A percentile compares a stretch with the other conserved stretches of the same genome.
These are phyloP conservation scores for Elephas maximus DNA, from an alignment of 2,113 vertebrate species.

Conservation along the genomic window DNA sequence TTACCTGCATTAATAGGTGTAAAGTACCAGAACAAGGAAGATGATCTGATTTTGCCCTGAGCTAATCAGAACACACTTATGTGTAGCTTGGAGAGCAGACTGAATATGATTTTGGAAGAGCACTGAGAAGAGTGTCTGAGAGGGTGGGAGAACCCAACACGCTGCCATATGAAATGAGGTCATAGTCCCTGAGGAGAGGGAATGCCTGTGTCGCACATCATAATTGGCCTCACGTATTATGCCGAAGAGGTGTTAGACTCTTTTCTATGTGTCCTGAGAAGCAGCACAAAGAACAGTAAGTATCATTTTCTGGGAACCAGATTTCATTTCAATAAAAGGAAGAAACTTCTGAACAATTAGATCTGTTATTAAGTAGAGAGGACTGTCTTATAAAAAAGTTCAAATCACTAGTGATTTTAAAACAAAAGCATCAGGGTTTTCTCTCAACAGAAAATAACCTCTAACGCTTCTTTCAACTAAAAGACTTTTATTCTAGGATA, in stretches of 20 bases:
- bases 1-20: not conserved
- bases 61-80: not conserved
- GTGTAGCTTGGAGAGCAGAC: not conserved
- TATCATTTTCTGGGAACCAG: slow-evolving; percentile 25
- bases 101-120: not conserved
- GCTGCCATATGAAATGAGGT: not conserved
- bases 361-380: slow-evolving; percentile 34
- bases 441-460: not conserved
- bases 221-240: not conserved
- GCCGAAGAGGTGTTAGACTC: slow-evolving; percentile 17
- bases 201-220: too few relatives aligned
- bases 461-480: not conserved
- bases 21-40: not conserved
- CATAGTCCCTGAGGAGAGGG: not conserved
- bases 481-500: not conserved
- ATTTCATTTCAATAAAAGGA: slow-evolving; percentile 27
- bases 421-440: slow-evolving; percentile 4
- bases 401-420: slow-evolving; percentile 22
- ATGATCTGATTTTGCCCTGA: not conserved
- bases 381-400: not conserved
- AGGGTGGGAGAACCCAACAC: not conserved
- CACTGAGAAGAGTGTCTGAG: not conserved
- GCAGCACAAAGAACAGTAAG: slow-evolving; percentile 50
- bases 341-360: slow-evolving; percentile 55
- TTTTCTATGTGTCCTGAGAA: not conserved